Base-by-base conservation (phyloP, 2,113 vertebrate genomes). In the Mixornis gularis region DNA sequence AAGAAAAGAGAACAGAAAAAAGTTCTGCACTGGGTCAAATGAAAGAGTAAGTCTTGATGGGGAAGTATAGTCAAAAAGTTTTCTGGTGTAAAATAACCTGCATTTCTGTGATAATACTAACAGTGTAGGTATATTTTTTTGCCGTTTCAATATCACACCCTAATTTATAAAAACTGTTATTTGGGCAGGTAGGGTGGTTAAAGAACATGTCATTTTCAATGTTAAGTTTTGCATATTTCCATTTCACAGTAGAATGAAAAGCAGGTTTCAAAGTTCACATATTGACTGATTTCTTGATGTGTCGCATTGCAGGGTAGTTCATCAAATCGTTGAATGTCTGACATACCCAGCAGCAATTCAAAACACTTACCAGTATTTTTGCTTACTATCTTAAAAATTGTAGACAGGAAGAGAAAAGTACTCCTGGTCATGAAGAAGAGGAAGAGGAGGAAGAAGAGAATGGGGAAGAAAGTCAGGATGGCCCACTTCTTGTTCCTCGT, bases 401-500 rank as follows among this genome's bases (percentile, higher is more conserved):
- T 93, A 98, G 97, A 14, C 96, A 94, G 48, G 98, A 97, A 88
- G 95, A 80, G 51, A 97, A 70, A 89, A 95, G 24, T 85, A 79
- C 53, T 89, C 83, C 73, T 78, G 90, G 97, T 83, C 87, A 70
- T 32, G 96, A 96, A 44, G 98, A 97, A 4, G 98, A 97, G 5
- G 95, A 96, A 5, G 95, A 96, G 12, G 98, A 97, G 4, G 96
- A 97, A 41, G 95, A 95, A 9, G 97, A 97, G 30, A 76, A 90
- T 59, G 98, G 86, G 34, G 98, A 97, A 55, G 96, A 97, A 12
- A 90, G 84, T 38, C 96, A 98, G 48, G 98, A 98, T 1, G 97
- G 97, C 3, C 96, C 98, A 4, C 91, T 98, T 87, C 94, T 99
- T 69, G 99, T 98, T 81, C 99, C 99, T 92, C 98, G 98, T 93